Evolutionary conservation across 2,888 invertebrate genomes (phyloP).

Genomic region (Neelides folsomi): DNA sequence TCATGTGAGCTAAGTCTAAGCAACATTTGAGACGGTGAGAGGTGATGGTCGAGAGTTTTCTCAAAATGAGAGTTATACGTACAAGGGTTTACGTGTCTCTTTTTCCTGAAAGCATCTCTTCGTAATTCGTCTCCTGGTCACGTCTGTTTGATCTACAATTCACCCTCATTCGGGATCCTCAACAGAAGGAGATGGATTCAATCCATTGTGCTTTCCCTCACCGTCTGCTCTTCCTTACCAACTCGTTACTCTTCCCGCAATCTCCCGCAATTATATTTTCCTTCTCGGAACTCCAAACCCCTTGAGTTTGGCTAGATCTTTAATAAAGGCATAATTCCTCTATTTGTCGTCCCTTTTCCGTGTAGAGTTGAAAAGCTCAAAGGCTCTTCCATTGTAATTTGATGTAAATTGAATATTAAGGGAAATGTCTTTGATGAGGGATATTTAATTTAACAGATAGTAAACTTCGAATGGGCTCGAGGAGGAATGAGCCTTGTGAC

Average conservation of each 20-base stretch:
- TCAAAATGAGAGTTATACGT: too few species aligned
- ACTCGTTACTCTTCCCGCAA: conserved; percentile 3
- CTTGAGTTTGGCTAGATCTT: neutral
- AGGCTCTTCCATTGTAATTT: too few species aligned
- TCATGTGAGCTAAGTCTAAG: too few species aligned
- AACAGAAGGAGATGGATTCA: neutral
- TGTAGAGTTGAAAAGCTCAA: too few species aligned
- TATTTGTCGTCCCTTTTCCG: too few species aligned
- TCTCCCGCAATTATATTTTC: too few species aligned
- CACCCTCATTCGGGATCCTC: too few species aligned
- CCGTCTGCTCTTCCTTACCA: conserved; percentile 2
- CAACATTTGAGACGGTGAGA: too few species aligned
- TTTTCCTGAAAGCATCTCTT: too few species aligned
- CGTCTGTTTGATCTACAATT: conserved; percentile 25
- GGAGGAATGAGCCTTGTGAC: conserved; percentile 32
- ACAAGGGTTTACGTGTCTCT: too few species aligned
- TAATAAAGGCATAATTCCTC: neutral
- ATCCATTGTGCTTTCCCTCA: conserved; percentile 6
- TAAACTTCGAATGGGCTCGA: conserved; percentile 33
- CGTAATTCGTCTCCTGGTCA: conserved; percentile 25
- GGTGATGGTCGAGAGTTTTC: too few species aligned
- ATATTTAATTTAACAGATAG: conserved; percentile 16
- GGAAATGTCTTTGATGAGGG: neutral
- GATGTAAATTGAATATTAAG: too few species aligned
- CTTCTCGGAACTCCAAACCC: neutral